Percentiles rank a stretch among this genome's conserved stretches.
Evolutionary conservation across 2,888 invertebrate species (phyloP).

Genomic region (Candidula unifasciata): DNA sequence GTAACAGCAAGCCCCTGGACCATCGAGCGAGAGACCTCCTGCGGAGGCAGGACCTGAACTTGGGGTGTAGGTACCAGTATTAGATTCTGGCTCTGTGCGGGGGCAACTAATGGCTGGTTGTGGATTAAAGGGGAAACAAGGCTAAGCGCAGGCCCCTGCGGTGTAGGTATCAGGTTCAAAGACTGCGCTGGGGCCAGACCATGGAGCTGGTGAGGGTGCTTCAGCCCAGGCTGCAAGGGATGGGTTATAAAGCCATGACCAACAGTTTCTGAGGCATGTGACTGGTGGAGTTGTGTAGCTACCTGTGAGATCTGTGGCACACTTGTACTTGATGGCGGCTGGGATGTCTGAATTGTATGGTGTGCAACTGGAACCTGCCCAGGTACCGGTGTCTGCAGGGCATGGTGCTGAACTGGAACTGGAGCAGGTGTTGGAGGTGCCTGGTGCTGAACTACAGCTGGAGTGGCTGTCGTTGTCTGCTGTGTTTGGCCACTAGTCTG

Average conservation of each 20-base stretch:
- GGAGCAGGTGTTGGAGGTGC: constrained; percentile 4
- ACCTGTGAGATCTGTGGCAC: constrained; percentile 38
- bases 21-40: constrained; percentile 7
- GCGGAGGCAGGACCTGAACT: constrained; percentile 36
- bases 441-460: background rate
- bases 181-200: constrained; percentile 13
- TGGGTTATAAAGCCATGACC: constrained; percentile 38
- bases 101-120: constrained; percentile 31
- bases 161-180: constrained; percentile 33
- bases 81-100: constrained; percentile 28
- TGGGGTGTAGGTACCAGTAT: constrained; percentile 32
- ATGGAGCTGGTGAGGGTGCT: background rate
- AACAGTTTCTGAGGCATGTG: constrained; percentile 26
- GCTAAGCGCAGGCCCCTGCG: constrained; percentile 32
- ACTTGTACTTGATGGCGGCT: constrained; percentile 17
- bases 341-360: constrained; percentile 5
- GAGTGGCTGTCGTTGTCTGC: constrained; percentile 17
- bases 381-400: constrained; percentile 4
- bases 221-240: constrained; percentile 28
- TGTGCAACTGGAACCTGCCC: constrained; percentile 11
- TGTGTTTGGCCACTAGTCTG: constrained; percentile 12
- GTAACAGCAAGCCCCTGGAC: constrained; percentile 18
- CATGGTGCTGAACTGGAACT: background rate
- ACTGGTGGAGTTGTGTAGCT: constrained; percentile 31
- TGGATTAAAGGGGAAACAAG: constrained; percentile 40